These are phyloP conservation scores for Mesorhabditis belari DNA, from an alignment of 2,888 invertebrate genomes.

Conservation along the genomic window DNA sequence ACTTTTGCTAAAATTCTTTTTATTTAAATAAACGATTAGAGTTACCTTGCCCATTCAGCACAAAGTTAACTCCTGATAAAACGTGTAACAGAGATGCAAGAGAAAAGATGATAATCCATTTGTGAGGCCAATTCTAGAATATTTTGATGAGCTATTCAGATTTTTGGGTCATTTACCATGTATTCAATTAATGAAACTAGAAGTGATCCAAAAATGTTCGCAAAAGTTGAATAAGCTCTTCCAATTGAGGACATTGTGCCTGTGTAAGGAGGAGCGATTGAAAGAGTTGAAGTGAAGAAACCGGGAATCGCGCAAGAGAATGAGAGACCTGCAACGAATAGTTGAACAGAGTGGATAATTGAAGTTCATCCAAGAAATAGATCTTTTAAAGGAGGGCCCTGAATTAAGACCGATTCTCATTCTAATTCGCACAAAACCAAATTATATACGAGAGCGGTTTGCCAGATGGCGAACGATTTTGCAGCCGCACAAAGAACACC, in stretches of 20 bases:
- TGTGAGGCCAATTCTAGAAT: background rate
- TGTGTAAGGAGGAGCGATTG: conserved; percentile 14
- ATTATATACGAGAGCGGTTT: too few relatives aligned
- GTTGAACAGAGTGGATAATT: too few relatives aligned
- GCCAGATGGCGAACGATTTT: too few relatives aligned
- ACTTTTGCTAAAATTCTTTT: too few relatives aligned
- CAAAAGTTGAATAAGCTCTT: conserved; percentile 3
- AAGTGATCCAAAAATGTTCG: conserved; percentile 3
- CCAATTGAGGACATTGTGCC: conserved; percentile 13
- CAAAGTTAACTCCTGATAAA: background rate
- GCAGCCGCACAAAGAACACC: too few relatives aligned
- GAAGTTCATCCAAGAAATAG: too few relatives aligned
- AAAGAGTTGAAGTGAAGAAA: conserved; percentile 12
- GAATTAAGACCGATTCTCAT: too few relatives aligned
- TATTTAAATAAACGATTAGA: too few relatives aligned
- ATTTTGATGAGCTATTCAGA: background rate
- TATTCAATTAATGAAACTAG: background rate
- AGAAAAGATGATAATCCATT: background rate
- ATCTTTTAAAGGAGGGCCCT: too few relatives aligned
- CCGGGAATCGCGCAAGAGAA: conserved; percentile 14
- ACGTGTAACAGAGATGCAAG: background rate
- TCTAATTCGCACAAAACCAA: too few relatives aligned
- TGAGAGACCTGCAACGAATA: too few relatives aligned
- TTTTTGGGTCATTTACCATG: background rate
- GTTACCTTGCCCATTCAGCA: background rate